Evolutionary conservation across 2,113 vertebrate genomes (phyloP), one percentile per base, ranked within the genome.

Genomic region (Prunella himalayana): DNA sequence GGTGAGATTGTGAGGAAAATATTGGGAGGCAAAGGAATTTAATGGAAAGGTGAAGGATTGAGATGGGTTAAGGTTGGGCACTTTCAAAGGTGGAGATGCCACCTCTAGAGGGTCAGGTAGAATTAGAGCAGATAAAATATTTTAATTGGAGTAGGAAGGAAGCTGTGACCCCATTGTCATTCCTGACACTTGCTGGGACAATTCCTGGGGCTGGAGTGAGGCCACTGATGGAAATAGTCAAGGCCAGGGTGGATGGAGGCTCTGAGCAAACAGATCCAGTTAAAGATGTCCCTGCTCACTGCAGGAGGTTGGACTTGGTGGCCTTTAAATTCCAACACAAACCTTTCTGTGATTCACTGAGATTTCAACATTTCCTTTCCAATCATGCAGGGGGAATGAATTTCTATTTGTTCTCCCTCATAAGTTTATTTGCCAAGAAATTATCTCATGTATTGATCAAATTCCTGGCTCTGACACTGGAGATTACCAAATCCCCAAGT

Each of bases 301-400:
- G 39, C 39, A 39, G 39, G 13, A 11, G 13, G 3, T n/a, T 47
- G 45, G 28, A 60, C 17, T 53, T 4, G 1, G 13, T n/a, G 61
- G 14, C n/a, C 24, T 75, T 68, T 18, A 10, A 41, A 60, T 61
- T 69, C 79, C 63, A 76, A 16, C 70, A 41, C 78, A 82, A 89
- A 76, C 14, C 10, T 13, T 27, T 13, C 60, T 59, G 44, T 66
- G 37, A 47, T 61, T 49, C 63, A 53, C 69, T 3, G 2, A 66
- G n/a, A 53, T 53, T 50, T 39, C 69, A 7, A 13, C 42, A 20
- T 59, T 66, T 60, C 28, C 51, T 45, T 60, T 60, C 44, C 49
- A 66, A 0, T 6, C 2, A 0, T 1, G 31, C 37, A 44, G 15
- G 14, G 13, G 53, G 24, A 35, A 51, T 39, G 35, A 21, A 53